phyloP scores from a whole-genome alignment of 2,888 invertebrate species.

The Coenonympha arcania region DNA sequence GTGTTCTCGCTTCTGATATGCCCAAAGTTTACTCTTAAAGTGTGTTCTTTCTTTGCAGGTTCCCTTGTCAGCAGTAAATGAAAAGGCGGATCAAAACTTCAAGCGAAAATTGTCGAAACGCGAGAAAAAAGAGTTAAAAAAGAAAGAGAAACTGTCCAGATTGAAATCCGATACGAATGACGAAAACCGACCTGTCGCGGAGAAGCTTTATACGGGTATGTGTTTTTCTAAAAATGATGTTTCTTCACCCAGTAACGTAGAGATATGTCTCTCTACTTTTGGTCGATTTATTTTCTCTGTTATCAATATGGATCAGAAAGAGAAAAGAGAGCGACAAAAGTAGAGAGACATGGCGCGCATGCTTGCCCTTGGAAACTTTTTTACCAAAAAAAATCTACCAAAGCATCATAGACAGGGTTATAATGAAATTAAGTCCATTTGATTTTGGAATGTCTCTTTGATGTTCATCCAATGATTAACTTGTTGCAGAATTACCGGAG shows the following conservation, averaged over 20 bases:
- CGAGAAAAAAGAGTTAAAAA: slow-evolving; percentile 98
- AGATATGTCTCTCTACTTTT: too few relatives aligned
- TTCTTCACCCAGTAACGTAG: too few relatives aligned
- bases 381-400: too few relatives aligned
- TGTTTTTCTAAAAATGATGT: too few relatives aligned
- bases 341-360: too few relatives aligned
- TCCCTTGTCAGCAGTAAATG: slow-evolving; percentile 73
- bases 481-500: slow-evolving; percentile 87
- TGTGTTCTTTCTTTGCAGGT: slow-evolving; percentile 32
- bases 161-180: slow-evolving; percentile 80
- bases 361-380: too few relatives aligned
- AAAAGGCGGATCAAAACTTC: slow-evolving; percentile 86
- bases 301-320: too few relatives aligned
- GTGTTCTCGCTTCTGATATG: too few relatives aligned
- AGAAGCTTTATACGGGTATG: slow-evolving; percentile 90
- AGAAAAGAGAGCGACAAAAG: too few relatives aligned
- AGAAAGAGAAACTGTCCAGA: slow-evolving; percentile 89
- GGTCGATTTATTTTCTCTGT: too few relatives aligned
- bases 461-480: not conserved
- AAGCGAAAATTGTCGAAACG: slow-evolving; percentile 96
- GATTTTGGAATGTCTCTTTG: not conserved
- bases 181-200: slow-evolving; percentile 87
- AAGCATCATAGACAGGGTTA: too few relatives aligned
- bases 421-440: not conserved
- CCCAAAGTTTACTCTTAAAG: too few relatives aligned